Base-by-base conservation (phyloP, 2,797 vertebrate genomes). In the Myoxocephalus aenaeus region DNA sequence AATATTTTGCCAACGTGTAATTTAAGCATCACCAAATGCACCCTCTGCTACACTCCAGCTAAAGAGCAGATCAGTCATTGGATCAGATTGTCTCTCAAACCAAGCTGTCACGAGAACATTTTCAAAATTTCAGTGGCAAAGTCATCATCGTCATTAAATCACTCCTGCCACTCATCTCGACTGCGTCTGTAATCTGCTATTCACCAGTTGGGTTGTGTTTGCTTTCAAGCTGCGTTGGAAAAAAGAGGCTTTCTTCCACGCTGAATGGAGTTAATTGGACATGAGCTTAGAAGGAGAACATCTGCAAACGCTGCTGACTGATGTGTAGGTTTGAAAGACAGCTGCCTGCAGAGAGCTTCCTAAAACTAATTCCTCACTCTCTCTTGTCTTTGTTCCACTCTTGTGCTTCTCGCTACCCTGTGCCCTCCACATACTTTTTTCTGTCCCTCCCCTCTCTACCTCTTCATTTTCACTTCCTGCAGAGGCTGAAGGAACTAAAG, bases 401-500 rank as follows among this genome's bases (percentile, higher is more conserved):
- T 76, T 61, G 44, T 64, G 50, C 51, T 38, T 12, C 29, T 68
- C 18, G 0, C 58, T 36, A 42, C 65, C 48, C 59, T 46, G 70
- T 75, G 51, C 63, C 58, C 79, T 72, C 54, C 61, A 42, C 72
- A 50, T 73, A 64, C 61, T 69, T 44, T 46, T 27, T 34, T 68
- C 73, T 51, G 63, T 44, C 46, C 61, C 65, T 67, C 36, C 36
- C 57, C 29, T 48, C 44, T 44, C 17, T 77, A 73, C 29, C 29
- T 44, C 57, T 68, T 72, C 7, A 75, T 86, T 59, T 87, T 51
- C 22, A 73, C 74, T 77, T 77, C 83, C 78, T 58, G 69, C 90
- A 99, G 98, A 96, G 98, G 91, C 91, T 99, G 90, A 99, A 99
- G 91, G 98, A 99, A 91, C 94, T 99, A 89, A 98, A 99, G 91